Evolutionary conservation across 37 sponge, comb jelly and placozoan genomes (phyloP).

Genomic region (Chondrilla cf. caribensis): DNA sequence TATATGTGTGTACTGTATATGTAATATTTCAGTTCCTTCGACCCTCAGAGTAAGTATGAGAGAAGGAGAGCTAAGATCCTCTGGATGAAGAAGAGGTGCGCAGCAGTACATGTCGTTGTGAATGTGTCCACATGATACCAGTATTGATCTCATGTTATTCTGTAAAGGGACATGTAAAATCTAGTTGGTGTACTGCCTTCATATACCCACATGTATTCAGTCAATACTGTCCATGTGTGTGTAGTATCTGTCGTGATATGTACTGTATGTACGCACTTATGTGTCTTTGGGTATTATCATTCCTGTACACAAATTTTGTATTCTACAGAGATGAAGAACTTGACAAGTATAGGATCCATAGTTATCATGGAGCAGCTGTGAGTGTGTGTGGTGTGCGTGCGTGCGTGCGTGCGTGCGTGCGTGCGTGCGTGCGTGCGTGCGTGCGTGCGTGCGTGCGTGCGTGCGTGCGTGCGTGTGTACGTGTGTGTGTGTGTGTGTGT

Average conservation of each 20-base stretch:
- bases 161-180: too few species aligned
- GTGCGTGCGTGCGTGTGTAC: too few species aligned
- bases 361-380: constrained; percentile 70
- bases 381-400: constrained; percentile 1
- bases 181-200: not conserved
- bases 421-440: too few species aligned
- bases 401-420: too few species aligned
- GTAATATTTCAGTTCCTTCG: too few species aligned
- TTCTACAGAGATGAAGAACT: constrained; percentile 73
- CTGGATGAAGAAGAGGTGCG: constrained; percentile 69
- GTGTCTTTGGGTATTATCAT: too few species aligned
- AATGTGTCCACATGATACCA: not conserved
- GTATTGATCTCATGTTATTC: not conserved
- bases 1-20: too few species aligned
- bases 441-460: too few species aligned
- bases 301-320: too few species aligned
- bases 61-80: constrained; percentile 45
- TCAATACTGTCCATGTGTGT: not conserved
- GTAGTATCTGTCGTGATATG: not conserved
- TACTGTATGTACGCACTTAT: too few species aligned
- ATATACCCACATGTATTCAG: too few species aligned
- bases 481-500: too few species aligned
- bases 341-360: constrained; percentile 71
- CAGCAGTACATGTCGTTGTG: not conserved
- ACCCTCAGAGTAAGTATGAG: constrained; percentile 51